phyloP scores from a whole-genome alignment of 1,140 invertebrate genomes.

The Calliphora vicina region DNA sequence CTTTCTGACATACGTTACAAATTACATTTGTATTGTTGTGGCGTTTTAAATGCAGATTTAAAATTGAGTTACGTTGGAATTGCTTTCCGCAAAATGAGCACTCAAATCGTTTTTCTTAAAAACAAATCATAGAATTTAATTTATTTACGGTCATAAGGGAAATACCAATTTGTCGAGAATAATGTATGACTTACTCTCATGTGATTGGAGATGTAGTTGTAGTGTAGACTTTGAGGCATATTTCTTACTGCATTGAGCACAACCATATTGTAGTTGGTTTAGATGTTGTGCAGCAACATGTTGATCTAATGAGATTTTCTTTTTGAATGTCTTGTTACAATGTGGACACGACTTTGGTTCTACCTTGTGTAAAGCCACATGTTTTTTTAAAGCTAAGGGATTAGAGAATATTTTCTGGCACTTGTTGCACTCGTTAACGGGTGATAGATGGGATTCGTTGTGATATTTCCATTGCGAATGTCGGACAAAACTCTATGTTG shows the following conservation, averaged over 20 bases:
- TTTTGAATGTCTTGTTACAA: slow-evolving; percentile 33
- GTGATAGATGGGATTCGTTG: slow-evolving; percentile 43
- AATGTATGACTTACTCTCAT: slow-evolving; percentile 50
- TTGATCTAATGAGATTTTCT: background rate
- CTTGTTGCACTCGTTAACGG: slow-evolving; percentile 40
- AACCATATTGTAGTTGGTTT: slow-evolving; percentile 54
- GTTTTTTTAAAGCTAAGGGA: slow-evolving; percentile 42
- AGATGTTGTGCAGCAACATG: slow-evolving; percentile 33
- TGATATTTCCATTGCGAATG: slow-evolving; percentile 57
- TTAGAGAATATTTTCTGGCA: slow-evolving; percentile 47
- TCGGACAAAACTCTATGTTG: slow-evolving; percentile 48
- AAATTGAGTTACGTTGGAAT: slow-evolving; percentile 51
- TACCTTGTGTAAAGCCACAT: slow-evolving; percentile 41
- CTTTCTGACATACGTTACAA: slow-evolving; percentile 47
- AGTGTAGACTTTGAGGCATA: slow-evolving; percentile 64
- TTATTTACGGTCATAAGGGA: background rate
- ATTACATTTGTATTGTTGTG: slow-evolving; percentile 44
- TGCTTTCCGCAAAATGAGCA: slow-evolving; percentile 50
- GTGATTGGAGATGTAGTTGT: slow-evolving; percentile 58
- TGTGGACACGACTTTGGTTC: background rate
- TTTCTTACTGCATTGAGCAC: slow-evolving; percentile 62
- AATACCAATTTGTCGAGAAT: too few species aligned
- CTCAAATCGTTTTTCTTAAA: slow-evolving; percentile 40
- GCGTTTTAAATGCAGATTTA: slow-evolving; percentile 48
- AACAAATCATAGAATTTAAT: background rate